Conservation (phyloP, 2,888 invertebrate species). For the Ligdia adustata region DNA sequence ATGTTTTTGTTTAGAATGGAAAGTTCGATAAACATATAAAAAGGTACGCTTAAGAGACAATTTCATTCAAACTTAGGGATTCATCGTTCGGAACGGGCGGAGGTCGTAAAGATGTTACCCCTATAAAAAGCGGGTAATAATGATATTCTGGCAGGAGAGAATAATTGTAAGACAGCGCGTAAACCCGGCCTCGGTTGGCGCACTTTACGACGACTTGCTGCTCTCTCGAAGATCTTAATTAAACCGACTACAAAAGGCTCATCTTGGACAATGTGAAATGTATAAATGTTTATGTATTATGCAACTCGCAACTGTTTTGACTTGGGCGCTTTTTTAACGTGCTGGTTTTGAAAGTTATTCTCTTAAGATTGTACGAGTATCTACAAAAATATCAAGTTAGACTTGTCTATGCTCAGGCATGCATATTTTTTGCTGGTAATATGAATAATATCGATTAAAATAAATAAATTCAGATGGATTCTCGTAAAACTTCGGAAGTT, state of each 20-base stretch:
- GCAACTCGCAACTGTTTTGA: background rate
- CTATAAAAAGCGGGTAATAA: constrained; percentile 65
- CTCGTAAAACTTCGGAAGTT: background rate
- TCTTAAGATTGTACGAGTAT: no score
- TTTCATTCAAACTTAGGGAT: constrained; percentile 39
- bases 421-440: background rate
- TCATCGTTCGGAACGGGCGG: constrained; percentile 37
- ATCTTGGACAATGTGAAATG: constrained; percentile 32
- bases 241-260: constrained; percentile 46
- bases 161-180: constrained; percentile 62
- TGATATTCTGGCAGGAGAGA: constrained; percentile 61
- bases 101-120: constrained; percentile 59
- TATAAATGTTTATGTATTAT: constrained; percentile 16
- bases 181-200: constrained; percentile 43
- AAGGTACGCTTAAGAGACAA: constrained; percentile 36
- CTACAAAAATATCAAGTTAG: background rate
- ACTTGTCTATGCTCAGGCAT: background rate
- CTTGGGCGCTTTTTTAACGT: background rate
- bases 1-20: constrained; percentile 29
- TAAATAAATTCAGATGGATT: background rate
- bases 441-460: background rate
- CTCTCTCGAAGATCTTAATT: constrained; percentile 55
- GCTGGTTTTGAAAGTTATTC: no score
- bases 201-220: constrained; percentile 56
- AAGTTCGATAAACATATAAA: constrained; percentile 34